Evolutionary conservation across 2,797 vertebrate genomes (phyloP).

Genomic region (Onychomys leucogaster): DNA sequence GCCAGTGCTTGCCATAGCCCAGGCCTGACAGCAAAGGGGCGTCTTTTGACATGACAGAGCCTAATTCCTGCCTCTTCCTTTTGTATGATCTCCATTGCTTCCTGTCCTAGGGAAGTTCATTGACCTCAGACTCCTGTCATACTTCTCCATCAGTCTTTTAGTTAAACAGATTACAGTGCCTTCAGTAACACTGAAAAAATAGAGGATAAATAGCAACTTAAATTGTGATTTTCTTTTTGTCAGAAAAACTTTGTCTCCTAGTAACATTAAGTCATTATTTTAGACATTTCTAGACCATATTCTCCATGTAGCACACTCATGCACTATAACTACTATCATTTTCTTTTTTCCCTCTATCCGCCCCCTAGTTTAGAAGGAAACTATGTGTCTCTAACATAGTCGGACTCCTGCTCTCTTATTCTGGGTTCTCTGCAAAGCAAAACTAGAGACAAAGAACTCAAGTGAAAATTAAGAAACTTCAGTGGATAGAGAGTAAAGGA

Average conservation of each 20-base stretch:
- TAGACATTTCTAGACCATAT: not conserved
- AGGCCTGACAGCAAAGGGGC: not conserved
- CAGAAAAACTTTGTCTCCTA: constrained; percentile 17
- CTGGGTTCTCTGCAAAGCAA: not conserved
- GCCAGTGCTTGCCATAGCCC: not conserved
- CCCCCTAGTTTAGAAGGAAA: constrained; percentile 1
- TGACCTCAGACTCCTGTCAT: not conserved
- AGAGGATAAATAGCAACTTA: not conserved
- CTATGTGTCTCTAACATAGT: not conserved
- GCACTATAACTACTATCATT: not conserved
- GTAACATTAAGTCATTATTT: not conserved
- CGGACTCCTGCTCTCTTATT: not conserved
- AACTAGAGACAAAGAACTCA: not conserved
- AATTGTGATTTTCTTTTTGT: not conserved
- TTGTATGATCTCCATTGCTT: not conserved
- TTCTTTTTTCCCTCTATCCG: not conserved
- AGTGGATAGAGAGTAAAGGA: not conserved
- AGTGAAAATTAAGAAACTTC: not conserved
- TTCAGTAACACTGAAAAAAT: not conserved
- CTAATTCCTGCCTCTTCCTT: not conserved
- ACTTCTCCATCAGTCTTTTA: not conserved
- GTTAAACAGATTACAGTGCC: not conserved
- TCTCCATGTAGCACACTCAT: not conserved
- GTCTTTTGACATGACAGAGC: not conserved
- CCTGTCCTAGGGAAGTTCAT: not conserved